Evolutionary conservation across 2,797 vertebrate genomes (phyloP).

Genomic region (Myoxocephalus aenaeus): DNA sequence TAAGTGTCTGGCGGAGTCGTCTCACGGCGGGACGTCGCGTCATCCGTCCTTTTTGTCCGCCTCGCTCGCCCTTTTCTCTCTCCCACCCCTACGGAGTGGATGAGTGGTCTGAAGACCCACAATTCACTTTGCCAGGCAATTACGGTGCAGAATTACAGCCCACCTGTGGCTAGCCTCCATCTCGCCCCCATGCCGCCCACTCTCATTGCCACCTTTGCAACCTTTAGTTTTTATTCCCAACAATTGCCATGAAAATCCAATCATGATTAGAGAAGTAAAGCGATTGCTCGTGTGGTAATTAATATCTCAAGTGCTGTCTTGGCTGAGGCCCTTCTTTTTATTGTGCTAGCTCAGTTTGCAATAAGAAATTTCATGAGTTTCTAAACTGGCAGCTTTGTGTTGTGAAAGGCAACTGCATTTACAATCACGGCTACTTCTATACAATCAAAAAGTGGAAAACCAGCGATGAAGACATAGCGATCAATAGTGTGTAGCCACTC

Average conservation of each 20-base stretch:
- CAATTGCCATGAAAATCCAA: slow-evolving; percentile 68
- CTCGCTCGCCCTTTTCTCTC: slow-evolving; percentile 77
- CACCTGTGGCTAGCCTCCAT: slow-evolving; percentile 83
- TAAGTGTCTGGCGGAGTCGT: slow-evolving; percentile 79
- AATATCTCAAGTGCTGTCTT: slow-evolving; percentile 55
- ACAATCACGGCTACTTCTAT: background rate
- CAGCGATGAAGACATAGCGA: background rate
- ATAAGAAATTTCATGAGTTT: slow-evolving; percentile 36
- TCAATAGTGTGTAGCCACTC: background rate
- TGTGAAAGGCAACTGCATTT: background rate
- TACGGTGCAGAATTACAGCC: slow-evolving; percentile 84
- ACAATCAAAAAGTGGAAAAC: background rate
- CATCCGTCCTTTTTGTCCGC: slow-evolving; percentile 76
- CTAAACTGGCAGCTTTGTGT: slow-evolving; percentile 11
- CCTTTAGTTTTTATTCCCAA: slow-evolving; percentile 68
- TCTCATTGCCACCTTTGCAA: slow-evolving; percentile 67
- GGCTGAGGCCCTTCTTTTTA: slow-evolving; percentile 13
- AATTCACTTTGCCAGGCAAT: slow-evolving; percentile 84
- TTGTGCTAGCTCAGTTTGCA: slow-evolving; percentile 29
- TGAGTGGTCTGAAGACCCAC: slow-evolving; percentile 82
- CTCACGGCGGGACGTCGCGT: slow-evolving; percentile 79
- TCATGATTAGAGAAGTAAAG: slow-evolving; percentile 68
- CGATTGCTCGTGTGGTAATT: slow-evolving; percentile 67
- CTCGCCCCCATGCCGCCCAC: slow-evolving; percentile 54
- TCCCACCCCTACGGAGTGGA: slow-evolving; percentile 80